Conservation (phyloP, 2,113 vertebrate genomes). For the Montifringilla adamsi region DNA sequence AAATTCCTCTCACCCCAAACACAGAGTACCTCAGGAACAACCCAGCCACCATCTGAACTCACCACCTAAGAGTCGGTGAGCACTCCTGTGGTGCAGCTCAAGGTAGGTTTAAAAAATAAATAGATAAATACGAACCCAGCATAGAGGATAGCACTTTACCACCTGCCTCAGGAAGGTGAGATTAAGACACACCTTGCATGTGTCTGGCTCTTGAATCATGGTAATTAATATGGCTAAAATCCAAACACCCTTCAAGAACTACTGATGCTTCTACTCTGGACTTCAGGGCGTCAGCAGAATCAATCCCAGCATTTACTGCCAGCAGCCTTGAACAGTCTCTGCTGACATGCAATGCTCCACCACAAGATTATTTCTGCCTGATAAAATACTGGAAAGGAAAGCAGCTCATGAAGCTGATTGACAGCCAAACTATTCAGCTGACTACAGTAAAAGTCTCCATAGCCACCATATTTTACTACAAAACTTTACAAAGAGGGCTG, state of each 20-base stretch:
- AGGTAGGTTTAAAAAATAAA: background rate
- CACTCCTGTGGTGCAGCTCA: background rate
- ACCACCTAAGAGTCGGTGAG: background rate
- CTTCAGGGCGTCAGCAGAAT: background rate
- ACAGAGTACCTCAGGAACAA: background rate
- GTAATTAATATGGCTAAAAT: background rate
- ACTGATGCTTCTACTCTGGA: background rate
- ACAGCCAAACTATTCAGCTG: background rate
- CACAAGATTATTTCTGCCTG: background rate
- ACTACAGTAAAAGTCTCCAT: background rate
- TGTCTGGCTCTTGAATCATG: background rate
- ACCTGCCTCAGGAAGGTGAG: background rate
- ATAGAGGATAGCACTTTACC: background rate
- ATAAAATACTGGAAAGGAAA: background rate
- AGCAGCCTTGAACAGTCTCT: background rate
- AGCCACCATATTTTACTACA: background rate
- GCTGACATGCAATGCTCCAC: background rate
- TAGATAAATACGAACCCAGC: background rate
- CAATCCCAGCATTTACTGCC: background rate
- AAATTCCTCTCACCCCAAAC: background rate
- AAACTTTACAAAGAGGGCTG: background rate
- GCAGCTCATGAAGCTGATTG: background rate
- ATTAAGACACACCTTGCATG: background rate
- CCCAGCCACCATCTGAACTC: background rate
- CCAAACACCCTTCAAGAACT: background rate